Conservation (phyloP, 2,797 vertebrate genomes). For the Aeoliscus strigatus region DNA sequence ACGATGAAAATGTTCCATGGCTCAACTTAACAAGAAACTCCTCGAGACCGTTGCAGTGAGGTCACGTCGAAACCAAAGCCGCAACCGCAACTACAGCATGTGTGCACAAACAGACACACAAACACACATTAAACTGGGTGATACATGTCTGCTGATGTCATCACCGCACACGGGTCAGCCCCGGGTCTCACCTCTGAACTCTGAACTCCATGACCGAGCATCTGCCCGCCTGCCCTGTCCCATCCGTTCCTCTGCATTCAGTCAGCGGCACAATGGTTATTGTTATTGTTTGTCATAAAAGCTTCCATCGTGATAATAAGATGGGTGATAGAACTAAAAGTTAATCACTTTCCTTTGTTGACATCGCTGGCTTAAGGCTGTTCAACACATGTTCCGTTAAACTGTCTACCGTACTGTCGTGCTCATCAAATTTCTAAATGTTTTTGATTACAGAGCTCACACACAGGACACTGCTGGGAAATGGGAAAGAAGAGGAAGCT, state of each 20-base stretch:
- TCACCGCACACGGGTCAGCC: constrained; percentile 59
- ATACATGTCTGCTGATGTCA: constrained; percentile 68
- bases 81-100: constrained; percentile 62
- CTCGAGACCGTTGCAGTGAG: constrained; percentile 57
- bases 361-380: constrained; percentile 38
- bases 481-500: constrained; percentile 47
- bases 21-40: constrained; percentile 63
- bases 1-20: constrained; percentile 66
- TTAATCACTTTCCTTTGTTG: constrained; percentile 8
- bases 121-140: constrained; percentile 54
- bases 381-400: constrained; percentile 54
- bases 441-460: constrained; percentile 59
- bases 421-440: constrained; percentile 43
- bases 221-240: constrained; percentile 26
- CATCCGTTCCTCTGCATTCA: constrained; percentile 4
- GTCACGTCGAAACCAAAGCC: constrained; percentile 67
- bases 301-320: neutral
- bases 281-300: neutral
- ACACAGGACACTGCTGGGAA: constrained; percentile 48
- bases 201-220: constrained; percentile 48
- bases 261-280: neutral
- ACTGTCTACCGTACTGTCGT: constrained; percentile 52
- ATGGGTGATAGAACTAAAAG: constrained; percentile 2
- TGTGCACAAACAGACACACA: constrained; percentile 49
- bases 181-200: constrained; percentile 57